Conservation (phyloP, 2,888 invertebrate species). For the Osmoderma eremita region DNA sequence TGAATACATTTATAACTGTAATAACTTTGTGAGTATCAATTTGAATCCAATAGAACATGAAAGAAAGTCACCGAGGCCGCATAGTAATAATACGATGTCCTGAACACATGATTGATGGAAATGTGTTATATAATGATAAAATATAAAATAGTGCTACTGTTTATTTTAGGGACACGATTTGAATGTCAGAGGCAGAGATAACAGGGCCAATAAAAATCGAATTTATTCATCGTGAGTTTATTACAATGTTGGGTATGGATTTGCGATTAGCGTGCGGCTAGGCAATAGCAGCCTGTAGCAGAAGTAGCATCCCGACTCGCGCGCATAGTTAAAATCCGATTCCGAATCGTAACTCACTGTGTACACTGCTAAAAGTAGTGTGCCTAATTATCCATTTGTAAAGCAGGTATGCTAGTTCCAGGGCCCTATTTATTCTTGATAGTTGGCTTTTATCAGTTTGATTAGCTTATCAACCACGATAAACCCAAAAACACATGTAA, state of each 20-base stretch:
- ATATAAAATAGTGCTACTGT: conserved; percentile 34
- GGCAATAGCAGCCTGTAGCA: conserved; percentile 3
- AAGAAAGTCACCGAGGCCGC: conserved; percentile 11
- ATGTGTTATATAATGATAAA: conserved; percentile 32
- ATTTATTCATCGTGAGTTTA: conserved; percentile 30
- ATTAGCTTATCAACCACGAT: conserved; percentile 60
- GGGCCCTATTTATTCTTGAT: conserved; percentile 32
- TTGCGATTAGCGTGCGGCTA: conserved; percentile 28
- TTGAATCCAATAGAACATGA: conserved; percentile 22
- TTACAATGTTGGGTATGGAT: conserved; percentile 27
- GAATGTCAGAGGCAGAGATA: conserved; percentile 32
- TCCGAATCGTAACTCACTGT: conserved; percentile 24
- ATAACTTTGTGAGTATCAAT: conserved; percentile 11
- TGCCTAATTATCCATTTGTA: conserved; percentile 32
- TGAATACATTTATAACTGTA: conserved; percentile 2
- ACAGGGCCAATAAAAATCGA: conserved; percentile 32
- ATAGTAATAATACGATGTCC: conserved; percentile 16
- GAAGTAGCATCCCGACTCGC: conserved; percentile 22
- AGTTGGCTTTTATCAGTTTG: conserved; percentile 54
- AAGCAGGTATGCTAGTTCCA: conserved; percentile 36
- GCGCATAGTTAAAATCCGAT: background rate
- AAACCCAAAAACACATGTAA: conserved; percentile 63
- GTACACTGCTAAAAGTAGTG: conserved; percentile 35
- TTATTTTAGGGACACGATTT: conserved; percentile 35
- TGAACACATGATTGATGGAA: conserved; percentile 31